Evolutionary conservation across 2,888 invertebrate species (phyloP).

Genomic region (Drosophila sordidula): DNA sequence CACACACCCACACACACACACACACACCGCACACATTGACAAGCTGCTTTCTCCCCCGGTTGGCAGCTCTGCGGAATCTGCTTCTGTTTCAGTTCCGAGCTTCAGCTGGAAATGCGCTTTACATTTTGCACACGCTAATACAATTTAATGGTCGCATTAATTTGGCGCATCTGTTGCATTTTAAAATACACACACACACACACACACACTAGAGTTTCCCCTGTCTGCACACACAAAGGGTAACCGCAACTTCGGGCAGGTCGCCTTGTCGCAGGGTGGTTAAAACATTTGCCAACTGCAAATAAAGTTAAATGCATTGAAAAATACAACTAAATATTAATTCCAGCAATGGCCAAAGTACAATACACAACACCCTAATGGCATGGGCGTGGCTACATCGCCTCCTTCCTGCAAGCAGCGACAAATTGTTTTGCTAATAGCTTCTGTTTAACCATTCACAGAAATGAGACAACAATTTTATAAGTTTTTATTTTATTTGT

Average conservation of each 20-base stretch:
- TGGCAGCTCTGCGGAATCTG: slow-evolving; percentile 8
- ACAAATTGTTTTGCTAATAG: slow-evolving; percentile 46
- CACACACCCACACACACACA: slow-evolving; percentile 8
- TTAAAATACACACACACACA: slow-evolving; percentile 61
- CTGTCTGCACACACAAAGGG: slow-evolving; percentile 23
- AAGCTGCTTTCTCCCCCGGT: slow-evolving; percentile 33
- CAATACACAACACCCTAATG: slow-evolving; percentile 45
- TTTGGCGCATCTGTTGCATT: slow-evolving; percentile 81
- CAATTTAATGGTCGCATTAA: slow-evolving; percentile 80
- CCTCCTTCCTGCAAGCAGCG: slow-evolving; percentile 15
- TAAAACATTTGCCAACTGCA: slow-evolving; percentile 63
- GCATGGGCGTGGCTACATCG: slow-evolving; percentile 46
- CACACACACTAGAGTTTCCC: slow-evolving; percentile 1
- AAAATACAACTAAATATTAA: slow-evolving; percentile 75
- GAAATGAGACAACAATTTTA: background rate
- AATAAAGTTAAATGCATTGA: slow-evolving; percentile 70
- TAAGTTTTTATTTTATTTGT: slow-evolving; percentile 4
- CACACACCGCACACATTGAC: slow-evolving; percentile 19
- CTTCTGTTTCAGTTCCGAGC: slow-evolving; percentile 24
- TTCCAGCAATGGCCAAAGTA: slow-evolving; percentile 48
- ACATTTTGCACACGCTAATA: slow-evolving; percentile 76
- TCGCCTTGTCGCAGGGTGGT: slow-evolving; percentile 41
- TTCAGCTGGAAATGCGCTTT: slow-evolving; percentile 67
- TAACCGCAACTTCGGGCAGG: slow-evolving; percentile 51
- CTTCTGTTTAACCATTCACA: slow-evolving; percentile 28